phyloP scores from a whole-genome alignment of 2,888 invertebrate species.

The Escarpia spicata region DNA sequence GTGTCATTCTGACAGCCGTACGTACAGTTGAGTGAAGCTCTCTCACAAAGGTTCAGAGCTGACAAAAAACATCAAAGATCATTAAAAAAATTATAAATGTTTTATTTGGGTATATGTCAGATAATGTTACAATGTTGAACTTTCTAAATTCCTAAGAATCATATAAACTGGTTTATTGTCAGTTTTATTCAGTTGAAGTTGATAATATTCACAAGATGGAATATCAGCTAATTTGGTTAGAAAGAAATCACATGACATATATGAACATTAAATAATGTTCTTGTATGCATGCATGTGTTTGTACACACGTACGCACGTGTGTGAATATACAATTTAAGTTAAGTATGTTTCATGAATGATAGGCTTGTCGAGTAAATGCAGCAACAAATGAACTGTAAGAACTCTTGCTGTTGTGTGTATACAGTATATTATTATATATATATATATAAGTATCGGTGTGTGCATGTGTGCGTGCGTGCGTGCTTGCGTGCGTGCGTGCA shows the following conservation, averaged over 20 bases:
- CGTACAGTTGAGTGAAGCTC: conserved; percentile 17
- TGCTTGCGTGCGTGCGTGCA: not conserved
- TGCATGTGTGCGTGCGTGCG: not conserved
- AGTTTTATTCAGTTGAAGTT: not conserved
- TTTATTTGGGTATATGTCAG: not conserved
- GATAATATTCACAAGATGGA: not conserved
- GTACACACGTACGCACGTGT: not conserved
- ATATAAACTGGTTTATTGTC: not conserved
- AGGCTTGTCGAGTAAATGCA: not conserved
- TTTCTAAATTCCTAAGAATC: not conserved
- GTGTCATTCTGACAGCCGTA: conserved; percentile 23
- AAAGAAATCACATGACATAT: not conserved
- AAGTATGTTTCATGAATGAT: not conserved
- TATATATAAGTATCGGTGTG: not conserved
- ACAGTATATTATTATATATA: not conserved
- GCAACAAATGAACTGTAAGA: not conserved
- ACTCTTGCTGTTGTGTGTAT: not conserved
- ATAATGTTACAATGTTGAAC: not conserved
- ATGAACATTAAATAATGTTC: not conserved
- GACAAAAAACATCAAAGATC: not conserved
- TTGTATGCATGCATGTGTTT: not conserved
- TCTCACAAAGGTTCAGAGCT: conserved; percentile 23
- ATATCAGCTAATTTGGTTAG: not conserved
- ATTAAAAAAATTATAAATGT: not conserved
- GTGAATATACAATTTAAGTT: not conserved